Percentiles rank a stretch among this genome's conserved stretches.
These are phyloP conservation scores for Euura lappo DNA, from an alignment of 1,140 invertebrate genomes.

Conservation along the genomic window DNA sequence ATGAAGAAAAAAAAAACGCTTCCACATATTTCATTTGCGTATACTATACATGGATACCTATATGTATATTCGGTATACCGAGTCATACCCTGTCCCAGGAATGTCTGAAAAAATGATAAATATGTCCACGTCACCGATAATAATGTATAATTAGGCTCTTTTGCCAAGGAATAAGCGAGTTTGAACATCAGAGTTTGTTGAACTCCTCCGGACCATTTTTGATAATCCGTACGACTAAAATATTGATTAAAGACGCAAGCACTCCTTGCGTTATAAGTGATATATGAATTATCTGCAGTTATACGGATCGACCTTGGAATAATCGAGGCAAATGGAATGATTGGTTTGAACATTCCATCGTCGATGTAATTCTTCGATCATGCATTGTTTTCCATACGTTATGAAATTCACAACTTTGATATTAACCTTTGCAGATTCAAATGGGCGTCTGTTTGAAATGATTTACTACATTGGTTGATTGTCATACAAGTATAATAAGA, in stretches of 20 bases:
- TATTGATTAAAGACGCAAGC: too few species aligned
- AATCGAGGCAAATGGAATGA: constrained; percentile 9
- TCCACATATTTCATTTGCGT: too few species aligned
- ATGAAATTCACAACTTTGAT: not conserved
- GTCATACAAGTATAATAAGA: not conserved
- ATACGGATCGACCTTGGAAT: constrained; percentile 2
- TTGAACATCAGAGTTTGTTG: too few species aligned
- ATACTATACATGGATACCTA: not conserved
- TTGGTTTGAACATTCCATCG: not conserved
- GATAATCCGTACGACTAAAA: too few species aligned
- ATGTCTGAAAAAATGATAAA: too few species aligned
- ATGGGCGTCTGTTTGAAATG: not conserved
- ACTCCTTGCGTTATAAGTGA: not conserved
- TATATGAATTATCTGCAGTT: not conserved
- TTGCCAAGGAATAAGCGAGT: too few species aligned
- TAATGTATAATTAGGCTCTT: too few species aligned
- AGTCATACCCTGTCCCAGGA: not conserved
- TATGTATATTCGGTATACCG: not conserved
- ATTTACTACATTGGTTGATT: not conserved
- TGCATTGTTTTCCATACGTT: not conserved
- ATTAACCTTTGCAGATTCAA: not conserved
- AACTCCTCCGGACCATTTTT: too few species aligned
- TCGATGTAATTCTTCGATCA: not conserved
- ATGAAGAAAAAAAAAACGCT: not conserved
- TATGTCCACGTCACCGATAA: too few species aligned